These are phyloP conservation scores for Megalops atlanticus DNA, from an alignment of 2,113 vertebrate genomes.

Conservation along the genomic window DNA sequence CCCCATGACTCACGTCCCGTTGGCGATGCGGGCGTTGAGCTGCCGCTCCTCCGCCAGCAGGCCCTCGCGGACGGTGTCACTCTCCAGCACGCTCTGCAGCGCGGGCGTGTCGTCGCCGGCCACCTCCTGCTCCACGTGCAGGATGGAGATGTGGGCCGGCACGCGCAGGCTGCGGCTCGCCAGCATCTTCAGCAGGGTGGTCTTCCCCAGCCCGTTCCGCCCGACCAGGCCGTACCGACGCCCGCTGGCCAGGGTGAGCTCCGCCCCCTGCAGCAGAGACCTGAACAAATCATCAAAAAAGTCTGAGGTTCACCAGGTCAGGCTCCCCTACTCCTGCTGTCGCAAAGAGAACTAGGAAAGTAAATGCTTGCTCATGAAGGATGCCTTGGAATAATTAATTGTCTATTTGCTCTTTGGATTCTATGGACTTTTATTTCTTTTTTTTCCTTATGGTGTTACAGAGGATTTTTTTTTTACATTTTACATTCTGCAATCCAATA, in stretches of 20 bases:
- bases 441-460: too few relatives aligned
- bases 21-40: constrained; percentile 80
- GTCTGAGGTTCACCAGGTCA: neutral
- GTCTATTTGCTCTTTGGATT: too few relatives aligned
- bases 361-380: too few relatives aligned
- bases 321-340: too few relatives aligned
- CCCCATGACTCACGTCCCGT: constrained; percentile 76
- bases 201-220: constrained; percentile 94
- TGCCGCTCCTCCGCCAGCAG: constrained; percentile 78
- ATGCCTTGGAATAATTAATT: too few relatives aligned
- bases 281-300: constrained; percentile 56
- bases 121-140: constrained; percentile 98
- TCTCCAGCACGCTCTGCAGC: constrained; percentile 91
- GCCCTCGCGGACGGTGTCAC: constrained; percentile 81
- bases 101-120: constrained; percentile 86
- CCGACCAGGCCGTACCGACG: constrained; percentile 92
- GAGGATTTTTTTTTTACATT: too few relatives aligned
- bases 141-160: constrained; percentile 90
- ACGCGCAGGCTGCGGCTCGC: constrained; percentile 86
- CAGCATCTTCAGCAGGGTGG: constrained; percentile 94
- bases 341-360: too few relatives aligned
- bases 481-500: too few relatives aligned
- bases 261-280: constrained; percentile 86
- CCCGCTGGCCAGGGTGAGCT: constrained; percentile 83
- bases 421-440: too few relatives aligned